These are phyloP conservation scores for Drosophila kanapiae DNA, from an alignment of 1,140 invertebrate genomes.

Conservation along the genomic window DNA sequence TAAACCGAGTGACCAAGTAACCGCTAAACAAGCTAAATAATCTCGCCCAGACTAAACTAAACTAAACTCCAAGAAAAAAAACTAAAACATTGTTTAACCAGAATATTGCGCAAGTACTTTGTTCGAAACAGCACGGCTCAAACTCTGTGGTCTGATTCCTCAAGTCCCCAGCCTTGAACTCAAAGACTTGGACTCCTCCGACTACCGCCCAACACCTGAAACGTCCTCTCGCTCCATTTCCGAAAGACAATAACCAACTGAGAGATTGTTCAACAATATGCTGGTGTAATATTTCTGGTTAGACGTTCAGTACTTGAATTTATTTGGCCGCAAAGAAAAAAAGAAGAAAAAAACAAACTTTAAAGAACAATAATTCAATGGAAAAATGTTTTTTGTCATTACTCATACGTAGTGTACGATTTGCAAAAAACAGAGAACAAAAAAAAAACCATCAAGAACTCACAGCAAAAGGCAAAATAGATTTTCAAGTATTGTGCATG, in stretches of 20 bases:
- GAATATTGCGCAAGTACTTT: conserved; percentile 85
- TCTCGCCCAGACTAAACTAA: conserved; percentile 68
- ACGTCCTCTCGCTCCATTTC: conserved; percentile 56
- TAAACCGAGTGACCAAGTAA: conserved; percentile 57
- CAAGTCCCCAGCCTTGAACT: conserved; percentile 1
- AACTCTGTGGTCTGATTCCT: conserved; percentile 48
- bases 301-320: conserved; percentile 85
- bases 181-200: background rate
- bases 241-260: conserved; percentile 77
- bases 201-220: background rate
- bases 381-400: conserved; percentile 60
- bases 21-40: conserved; percentile 69
- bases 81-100: conserved; percentile 78
- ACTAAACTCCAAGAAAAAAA: conserved; percentile 66
- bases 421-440: conserved; percentile 58
- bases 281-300: conserved; percentile 85
- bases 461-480: conserved; percentile 80
- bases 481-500: conserved; percentile 85
- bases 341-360: background rate
- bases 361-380: conserved; percentile 40
- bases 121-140: conserved; percentile 63
- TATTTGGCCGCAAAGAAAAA: conserved; percentile 72
- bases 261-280: conserved; percentile 84
- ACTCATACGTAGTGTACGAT: conserved; percentile 52
- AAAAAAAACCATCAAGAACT: conserved; percentile 33